These are phyloP conservation scores for Diorhabda sublineata DNA, from an alignment of 1,140 invertebrate species.

Conservation along the genomic window DNA sequence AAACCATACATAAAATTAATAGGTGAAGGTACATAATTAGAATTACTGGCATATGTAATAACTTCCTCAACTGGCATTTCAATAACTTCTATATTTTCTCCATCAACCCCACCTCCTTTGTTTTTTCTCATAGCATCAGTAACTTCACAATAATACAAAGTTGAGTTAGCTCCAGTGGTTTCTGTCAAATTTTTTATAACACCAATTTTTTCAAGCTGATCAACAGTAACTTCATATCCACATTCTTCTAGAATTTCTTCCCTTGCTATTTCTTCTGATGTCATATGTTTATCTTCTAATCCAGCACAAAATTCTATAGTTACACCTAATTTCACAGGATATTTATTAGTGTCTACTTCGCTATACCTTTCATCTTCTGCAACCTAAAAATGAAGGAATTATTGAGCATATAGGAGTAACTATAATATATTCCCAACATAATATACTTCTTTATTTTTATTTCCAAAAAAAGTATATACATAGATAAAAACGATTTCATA, in stretches of 20 bases:
- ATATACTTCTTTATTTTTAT: too few species aligned
- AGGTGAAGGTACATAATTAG: conserved; percentile 60
- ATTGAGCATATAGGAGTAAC: too few species aligned
- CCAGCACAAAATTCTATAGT: conserved; percentile 93
- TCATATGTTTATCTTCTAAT: conserved; percentile 82
- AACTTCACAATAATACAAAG: conserved; percentile 87
- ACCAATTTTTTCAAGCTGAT: conserved; percentile 56
- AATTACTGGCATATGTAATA: conserved; percentile 62
- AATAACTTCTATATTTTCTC: conserved; percentile 70
- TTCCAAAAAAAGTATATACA: too few species aligned
- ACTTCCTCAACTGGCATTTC: conserved; percentile 76
- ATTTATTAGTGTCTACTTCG: conserved; percentile 65
- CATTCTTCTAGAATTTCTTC: conserved; percentile 92
- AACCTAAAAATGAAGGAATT: not conserved
- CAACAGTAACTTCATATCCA: conserved; percentile 79
- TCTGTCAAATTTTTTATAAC: conserved; percentile 74
- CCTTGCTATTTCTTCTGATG: conserved; percentile 72
- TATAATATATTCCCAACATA: too few species aligned
- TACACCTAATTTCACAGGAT: conserved; percentile 68
- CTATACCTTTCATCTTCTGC: conserved; percentile 49
- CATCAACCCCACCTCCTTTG: conserved; percentile 50
- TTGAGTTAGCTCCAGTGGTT: conserved; percentile 67
- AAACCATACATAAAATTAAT: conserved; percentile 78
- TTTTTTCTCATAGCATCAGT: conserved; percentile 80
- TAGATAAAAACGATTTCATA: too few species aligned